phyloP scores from a whole-genome alignment of 2,797 vertebrate species.

The Enteromius viviparus region DNA sequence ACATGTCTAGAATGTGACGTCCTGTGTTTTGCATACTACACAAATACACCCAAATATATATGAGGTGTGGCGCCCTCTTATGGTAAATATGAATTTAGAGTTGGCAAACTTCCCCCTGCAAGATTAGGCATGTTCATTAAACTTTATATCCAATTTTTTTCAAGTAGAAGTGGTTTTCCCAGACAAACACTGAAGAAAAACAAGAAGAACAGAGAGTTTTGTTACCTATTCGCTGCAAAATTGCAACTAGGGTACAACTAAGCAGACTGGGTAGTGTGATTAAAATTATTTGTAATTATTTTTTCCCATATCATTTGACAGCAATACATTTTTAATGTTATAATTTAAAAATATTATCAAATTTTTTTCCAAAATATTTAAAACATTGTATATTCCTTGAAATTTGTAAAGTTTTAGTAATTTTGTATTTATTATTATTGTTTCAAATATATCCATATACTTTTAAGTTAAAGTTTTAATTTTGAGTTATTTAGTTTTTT shows the following conservation, averaged over 20 bases:
- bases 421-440: no score
- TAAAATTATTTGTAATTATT: no score
- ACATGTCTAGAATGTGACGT: neutral
- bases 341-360: neutral
- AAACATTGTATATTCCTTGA: no score
- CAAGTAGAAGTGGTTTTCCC: neutral
- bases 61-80: neutral
- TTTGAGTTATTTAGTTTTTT: neutral
- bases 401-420: no score
- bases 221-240: neutral
- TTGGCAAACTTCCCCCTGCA: neutral
- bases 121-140: neutral
- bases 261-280: neutral
- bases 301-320: no score
- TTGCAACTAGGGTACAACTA: neutral
- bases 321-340: neutral
- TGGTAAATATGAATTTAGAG: neutral
- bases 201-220: neutral
- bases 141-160: neutral
- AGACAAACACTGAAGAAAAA: neutral
- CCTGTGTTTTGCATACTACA: neutral
- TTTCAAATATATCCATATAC: no score
- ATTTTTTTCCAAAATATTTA: no score
- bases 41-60: neutral
- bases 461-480: neutral